phyloP scores from a whole-genome alignment of 2,888 invertebrate genomes.

The Sphecodes monilicornis region DNA sequence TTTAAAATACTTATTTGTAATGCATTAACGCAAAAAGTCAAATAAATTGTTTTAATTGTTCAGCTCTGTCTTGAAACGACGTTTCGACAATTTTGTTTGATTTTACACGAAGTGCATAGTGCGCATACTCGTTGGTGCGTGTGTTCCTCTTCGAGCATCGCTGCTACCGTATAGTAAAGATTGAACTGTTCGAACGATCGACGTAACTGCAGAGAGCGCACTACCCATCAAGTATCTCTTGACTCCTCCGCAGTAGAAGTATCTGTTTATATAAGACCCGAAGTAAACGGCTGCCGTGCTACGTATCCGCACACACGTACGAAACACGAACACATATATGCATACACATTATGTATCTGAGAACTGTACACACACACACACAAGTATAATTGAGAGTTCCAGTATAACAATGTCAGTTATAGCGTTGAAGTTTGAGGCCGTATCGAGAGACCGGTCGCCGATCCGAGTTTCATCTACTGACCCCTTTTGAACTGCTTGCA shows the following conservation, averaged over 20 bases:
- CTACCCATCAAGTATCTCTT: slow-evolving; percentile 42
- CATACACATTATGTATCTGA: background rate
- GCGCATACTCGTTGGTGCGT: background rate
- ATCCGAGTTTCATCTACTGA: slow-evolving; percentile 22
- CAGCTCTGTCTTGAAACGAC: no score
- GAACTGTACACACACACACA: background rate
- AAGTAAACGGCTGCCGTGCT: slow-evolving; percentile 40
- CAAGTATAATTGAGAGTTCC: slow-evolving; percentile 38
- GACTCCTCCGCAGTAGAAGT: slow-evolving; percentile 51
- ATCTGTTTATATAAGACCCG: slow-evolving; percentile 35
- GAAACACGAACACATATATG: background rate
- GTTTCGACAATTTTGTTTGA: no score
- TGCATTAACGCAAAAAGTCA: no score
- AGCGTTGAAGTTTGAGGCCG: slow-evolving; percentile 24
- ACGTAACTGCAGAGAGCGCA: slow-evolving; percentile 35
- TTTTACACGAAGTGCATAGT: background rate
- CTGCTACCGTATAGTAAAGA: slow-evolving; percentile 1
- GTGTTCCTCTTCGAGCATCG: slow-evolving; percentile 12
- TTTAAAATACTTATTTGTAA: no score
- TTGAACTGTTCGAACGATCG: slow-evolving; percentile 8
- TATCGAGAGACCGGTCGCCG: slow-evolving; percentile 27
- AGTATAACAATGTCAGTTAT: background rate
- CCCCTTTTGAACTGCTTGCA: slow-evolving; percentile 42
- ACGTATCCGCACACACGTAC: slow-evolving; percentile 14
- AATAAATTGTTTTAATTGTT: no score